Conservation (phyloP, 2,113 vertebrate species). For the Poecilia latipinna region DNA sequence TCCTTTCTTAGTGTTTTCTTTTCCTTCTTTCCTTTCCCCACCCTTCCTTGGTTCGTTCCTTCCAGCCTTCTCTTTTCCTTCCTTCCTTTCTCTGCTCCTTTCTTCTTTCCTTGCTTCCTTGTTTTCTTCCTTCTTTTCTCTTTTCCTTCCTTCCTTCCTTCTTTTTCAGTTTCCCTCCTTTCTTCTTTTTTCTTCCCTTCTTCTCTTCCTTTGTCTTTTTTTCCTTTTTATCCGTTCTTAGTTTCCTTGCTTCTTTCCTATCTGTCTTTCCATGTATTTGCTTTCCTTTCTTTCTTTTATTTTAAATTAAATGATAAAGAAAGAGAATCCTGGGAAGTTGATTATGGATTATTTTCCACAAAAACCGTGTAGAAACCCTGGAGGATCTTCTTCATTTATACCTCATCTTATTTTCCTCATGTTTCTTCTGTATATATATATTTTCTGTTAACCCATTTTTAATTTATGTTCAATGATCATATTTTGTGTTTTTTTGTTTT, state of each 20-base stretch:
- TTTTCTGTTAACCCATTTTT: constrained; percentile 52
- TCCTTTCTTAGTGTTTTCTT: neutral
- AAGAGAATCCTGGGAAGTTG: neutral
- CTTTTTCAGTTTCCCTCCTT: no score
- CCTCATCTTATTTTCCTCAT: neutral
- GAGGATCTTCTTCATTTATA: neutral
- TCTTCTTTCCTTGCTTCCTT: neutral
- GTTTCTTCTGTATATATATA: neutral
- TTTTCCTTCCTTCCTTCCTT: no score
- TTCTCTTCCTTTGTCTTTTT: no score
- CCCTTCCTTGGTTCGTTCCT: neutral
- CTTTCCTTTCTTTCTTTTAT: neutral
- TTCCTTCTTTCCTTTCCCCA: neutral
- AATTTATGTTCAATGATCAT: constrained; percentile 79
- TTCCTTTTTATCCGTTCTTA: no score
- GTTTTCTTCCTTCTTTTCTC: no score
- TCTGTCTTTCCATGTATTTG: no score
- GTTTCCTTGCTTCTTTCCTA: no score
- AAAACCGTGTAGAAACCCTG: neutral
- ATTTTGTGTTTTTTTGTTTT: constrained; percentile 67
- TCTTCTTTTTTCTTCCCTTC: no score
- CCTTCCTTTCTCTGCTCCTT: neutral
- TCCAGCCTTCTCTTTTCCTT: no score
- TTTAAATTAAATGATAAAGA: neutral
- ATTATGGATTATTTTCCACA: no score